A percentile compares a stretch with the other conserved stretches of the same genome.
phyloP scores from a whole-genome alignment of 2,888 invertebrate species.

The Neocrepidodera transversa region DNA sequence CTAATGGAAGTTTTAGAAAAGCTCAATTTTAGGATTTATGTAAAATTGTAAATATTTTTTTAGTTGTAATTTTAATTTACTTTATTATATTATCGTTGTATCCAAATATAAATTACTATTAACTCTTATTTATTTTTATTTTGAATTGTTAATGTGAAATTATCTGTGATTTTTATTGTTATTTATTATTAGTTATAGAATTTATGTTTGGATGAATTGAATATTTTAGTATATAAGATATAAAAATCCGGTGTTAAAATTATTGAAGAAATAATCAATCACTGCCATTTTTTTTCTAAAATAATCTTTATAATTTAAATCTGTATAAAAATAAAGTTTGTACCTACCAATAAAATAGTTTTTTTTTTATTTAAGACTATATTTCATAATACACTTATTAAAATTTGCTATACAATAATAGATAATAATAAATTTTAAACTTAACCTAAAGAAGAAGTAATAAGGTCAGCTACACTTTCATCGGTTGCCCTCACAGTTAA shows the following conservation, averaged over 20 bases:
- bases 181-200: conserved; percentile 6
- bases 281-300: too few species aligned
- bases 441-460: conserved; percentile 86
- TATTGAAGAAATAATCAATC: too few species aligned
- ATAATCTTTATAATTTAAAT: too few species aligned
- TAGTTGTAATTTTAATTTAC: neutral
- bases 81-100: neutral
- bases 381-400: neutral
- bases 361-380: neutral
- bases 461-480: conserved; percentile 84
- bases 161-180: conserved; percentile 18
- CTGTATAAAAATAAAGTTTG: too few species aligned
- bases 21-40: conserved; percentile 4
- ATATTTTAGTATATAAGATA: too few species aligned
- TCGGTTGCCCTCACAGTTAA: conserved; percentile 87
- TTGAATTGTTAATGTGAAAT: conserved; percentile 2
- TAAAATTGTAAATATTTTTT: neutral
- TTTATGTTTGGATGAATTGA: neutral
- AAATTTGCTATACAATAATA: conserved; percentile 1
- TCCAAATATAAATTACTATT: conserved; percentile 17
- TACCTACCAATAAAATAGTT: too few species aligned
- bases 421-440: conserved; percentile 1
- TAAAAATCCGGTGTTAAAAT: too few species aligned
- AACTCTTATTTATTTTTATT: neutral
- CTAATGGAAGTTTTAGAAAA: conserved; percentile 11